Conservation (phyloP, 1,140 invertebrate species). For the Pygmarrhopalites habei region DNA sequence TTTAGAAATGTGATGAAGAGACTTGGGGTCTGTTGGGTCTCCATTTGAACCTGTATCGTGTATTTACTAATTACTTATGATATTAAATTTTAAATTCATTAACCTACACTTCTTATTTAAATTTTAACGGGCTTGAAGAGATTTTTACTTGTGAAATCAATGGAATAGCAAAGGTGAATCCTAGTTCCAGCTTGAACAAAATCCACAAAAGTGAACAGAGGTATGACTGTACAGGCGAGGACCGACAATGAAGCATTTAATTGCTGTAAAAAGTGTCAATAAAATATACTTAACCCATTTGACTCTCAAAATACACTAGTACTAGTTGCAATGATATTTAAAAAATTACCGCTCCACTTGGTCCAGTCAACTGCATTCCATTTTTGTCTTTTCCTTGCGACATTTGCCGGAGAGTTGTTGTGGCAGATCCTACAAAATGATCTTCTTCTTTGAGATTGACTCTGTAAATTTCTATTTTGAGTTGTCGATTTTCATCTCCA, state of each 20-base stretch:
- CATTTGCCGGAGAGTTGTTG: background rate
- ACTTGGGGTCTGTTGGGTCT: conserved; percentile 50
- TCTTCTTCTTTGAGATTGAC: background rate
- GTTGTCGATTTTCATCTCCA: conserved; percentile 21
- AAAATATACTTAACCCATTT: background rate
- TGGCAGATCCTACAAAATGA: background rate
- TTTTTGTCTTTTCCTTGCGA: background rate
- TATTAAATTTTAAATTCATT: background rate
- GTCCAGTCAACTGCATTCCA: background rate
- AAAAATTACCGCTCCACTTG: background rate
- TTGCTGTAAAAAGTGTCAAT: background rate
- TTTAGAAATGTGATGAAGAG: conserved; percentile 52
- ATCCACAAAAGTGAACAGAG: conserved; percentile 13
- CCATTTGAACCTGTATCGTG: conserved; percentile 55
- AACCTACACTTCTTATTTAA: conserved; percentile 44
- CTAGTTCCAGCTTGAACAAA: conserved; percentile 52
- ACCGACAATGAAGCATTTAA: background rate
- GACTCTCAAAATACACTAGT: background rate
- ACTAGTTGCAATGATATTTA: background rate
- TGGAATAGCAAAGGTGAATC: conserved; percentile 49
- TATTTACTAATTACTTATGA: conserved; percentile 24
- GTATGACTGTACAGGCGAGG: conserved; percentile 1
- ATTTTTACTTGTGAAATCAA: conserved; percentile 55
- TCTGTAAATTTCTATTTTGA: background rate
- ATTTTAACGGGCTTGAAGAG: conserved; percentile 52